Percentiles rank a stretch among this genome's conserved stretches.
phyloP scores from a whole-genome alignment of 1,140 invertebrate genomes.

The Hylyphantes graminicola region DNA sequence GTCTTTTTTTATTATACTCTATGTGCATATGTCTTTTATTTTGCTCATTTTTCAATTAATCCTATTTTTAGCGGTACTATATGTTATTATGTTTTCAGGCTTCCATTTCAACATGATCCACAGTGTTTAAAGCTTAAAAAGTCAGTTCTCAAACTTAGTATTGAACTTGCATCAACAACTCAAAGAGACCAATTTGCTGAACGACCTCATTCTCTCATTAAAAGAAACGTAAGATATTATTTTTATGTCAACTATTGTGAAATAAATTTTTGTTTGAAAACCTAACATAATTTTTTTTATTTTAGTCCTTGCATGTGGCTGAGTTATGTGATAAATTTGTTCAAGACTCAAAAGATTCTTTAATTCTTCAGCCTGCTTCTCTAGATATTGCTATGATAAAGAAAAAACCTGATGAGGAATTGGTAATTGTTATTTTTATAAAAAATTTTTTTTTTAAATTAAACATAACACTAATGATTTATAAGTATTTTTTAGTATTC shows the following conservation, averaged over 20 bases:
- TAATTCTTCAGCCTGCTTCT: conserved; percentile 87
- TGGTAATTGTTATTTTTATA: conserved; percentile 24
- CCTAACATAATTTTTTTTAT: background rate
- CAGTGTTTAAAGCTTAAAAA: conserved; percentile 77
- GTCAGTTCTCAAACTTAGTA: conserved; percentile 79
- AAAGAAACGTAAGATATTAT: conserved; percentile 63
- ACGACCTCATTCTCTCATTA: conserved; percentile 76
- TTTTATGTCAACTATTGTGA: background rate
- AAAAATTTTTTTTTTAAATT: too few relatives aligned
- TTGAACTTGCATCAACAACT: conserved; percentile 87
- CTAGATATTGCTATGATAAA: conserved; percentile 89
- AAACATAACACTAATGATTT: too few relatives aligned
- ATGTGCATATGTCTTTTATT: background rate
- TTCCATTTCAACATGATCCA: conserved; percentile 78
- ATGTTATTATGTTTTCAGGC: conserved; percentile 61
- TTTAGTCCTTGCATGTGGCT: conserved; percentile 76
- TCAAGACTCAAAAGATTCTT: conserved; percentile 85
- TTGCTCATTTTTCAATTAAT: background rate
- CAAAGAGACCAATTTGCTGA: conserved; percentile 88
- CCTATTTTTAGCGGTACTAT: background rate
- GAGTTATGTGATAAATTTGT: conserved; percentile 87
- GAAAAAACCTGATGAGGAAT: conserved; percentile 71
- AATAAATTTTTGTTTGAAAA: background rate
- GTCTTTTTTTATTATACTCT: background rate
- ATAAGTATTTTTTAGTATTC: too few relatives aligned